Evolutionary conservation across 2,113 vertebrate species (phyloP), one percentile per base, ranked within the genome.

Genomic region (Romanogobio albipinnatus): DNA sequence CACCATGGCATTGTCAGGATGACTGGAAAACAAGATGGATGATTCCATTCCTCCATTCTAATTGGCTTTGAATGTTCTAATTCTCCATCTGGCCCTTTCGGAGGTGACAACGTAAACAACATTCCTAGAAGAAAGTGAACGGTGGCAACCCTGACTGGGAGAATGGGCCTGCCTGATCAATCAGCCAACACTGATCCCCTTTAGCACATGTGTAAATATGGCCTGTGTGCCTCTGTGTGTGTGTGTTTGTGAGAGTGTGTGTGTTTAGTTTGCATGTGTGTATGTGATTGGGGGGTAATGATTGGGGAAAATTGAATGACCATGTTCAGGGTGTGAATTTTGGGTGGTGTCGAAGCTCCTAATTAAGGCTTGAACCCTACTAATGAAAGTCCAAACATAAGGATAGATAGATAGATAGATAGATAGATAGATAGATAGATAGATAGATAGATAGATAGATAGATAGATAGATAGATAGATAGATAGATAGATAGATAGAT

Each of bases 21-120:
- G 86, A 84, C 90, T 87, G 45, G 64, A 87, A 89, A 90, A 89
- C 89, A 91, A 91, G 90, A 91, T 91, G 88, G 90, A 91, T 91
- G 87, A 87, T 76, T 39, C 76, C 82, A 84, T 86, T 84, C 75
- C 78, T 87, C 83, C 80, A 82, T 87, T 87, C 81, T 89, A 88
- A 91, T 88, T 91, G 85, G 81, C 87, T 89, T 89, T 85, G 79
- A 89, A 89, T 88, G 86, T 88, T 90, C 86, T 88, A 88, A 90
- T 89, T 89, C 90, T 87, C 89, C 84, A 91, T 90, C 89, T 85
- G 87, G 74, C 85, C 87, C 75, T 89, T 88, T 91, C 79, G 81
- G 73, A 76, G 82, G 78, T 87, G 89, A 91, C 89, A 88, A 88
- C 84, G 86, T 88, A 91, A 89, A 89, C 87, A 91, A 87, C 84